Conservation (phyloP, 1,140 invertebrate genomes). For the Monochamus saltuarius region DNA sequence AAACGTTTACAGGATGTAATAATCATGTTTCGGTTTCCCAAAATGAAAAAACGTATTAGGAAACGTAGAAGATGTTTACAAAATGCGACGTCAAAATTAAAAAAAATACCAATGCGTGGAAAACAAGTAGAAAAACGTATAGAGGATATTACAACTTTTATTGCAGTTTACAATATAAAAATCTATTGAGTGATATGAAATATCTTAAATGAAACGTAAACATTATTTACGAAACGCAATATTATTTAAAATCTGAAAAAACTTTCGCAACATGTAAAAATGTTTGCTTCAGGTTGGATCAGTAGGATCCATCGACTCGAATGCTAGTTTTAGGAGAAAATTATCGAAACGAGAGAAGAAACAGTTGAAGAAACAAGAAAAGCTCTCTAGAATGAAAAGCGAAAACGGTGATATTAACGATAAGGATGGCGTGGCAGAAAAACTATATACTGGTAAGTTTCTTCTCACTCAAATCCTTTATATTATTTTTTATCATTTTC, state of each 20-base stretch:
- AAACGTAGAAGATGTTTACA: not conserved
- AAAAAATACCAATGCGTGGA: no score
- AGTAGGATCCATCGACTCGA: conserved; percentile 61
- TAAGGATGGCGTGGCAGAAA: conserved; percentile 87
- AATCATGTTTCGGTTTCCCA: no score
- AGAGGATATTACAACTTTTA: no score
- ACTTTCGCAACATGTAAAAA: not conserved
- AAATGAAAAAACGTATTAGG: no score
- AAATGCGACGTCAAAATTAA: no score
- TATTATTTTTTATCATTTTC: not conserved
- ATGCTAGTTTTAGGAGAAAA: conserved; percentile 80
- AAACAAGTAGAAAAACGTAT: no score
- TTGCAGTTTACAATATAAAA: no score
- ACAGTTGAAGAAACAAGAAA: conserved; percentile 96
- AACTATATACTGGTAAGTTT: conserved; percentile 79
- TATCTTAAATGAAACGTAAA: no score
- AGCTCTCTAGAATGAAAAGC: conserved; percentile 80
- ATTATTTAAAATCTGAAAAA: conserved; percentile 5
- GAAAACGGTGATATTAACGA: conserved; percentile 70
- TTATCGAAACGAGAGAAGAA: conserved; percentile 99
- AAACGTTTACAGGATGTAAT: no score
- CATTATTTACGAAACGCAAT: not conserved
- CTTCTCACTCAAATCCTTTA: not conserved
- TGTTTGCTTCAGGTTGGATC: conserved; percentile 53
- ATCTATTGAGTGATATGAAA: no score